Conservation (phyloP, 2,888 invertebrate species). For the Cordylochernes scorpioides region DNA sequence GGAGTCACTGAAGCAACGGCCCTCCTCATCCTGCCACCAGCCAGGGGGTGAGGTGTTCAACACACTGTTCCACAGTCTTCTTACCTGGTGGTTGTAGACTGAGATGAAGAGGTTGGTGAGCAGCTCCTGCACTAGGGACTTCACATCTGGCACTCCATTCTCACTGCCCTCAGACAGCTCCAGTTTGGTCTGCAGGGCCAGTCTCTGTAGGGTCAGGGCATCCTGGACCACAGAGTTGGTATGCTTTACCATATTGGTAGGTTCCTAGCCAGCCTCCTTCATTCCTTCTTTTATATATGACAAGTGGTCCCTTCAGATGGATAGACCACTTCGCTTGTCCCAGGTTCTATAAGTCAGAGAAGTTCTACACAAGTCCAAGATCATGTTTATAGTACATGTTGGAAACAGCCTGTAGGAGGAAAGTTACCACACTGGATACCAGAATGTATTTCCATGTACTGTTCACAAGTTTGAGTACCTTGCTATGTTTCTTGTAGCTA, state of each 20-base stretch:
- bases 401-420: too few species aligned
- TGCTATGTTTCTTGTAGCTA: too few species aligned
- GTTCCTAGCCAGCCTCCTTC: too few species aligned
- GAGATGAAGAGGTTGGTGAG: conserved; percentile 68
- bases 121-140: conserved; percentile 64
- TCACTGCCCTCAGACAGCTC: conserved; percentile 48
- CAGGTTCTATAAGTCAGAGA: too few species aligned
- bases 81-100: conserved; percentile 63
- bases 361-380: too few species aligned
- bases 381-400: too few species aligned
- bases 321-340: too few species aligned
- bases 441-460: too few species aligned
- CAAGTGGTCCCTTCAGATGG: too few species aligned
- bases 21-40: conserved; percentile 46
- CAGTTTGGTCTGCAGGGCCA: conserved; percentile 66
- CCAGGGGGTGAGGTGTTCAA: background rate
- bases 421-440: too few species aligned
- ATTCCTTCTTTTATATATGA: too few species aligned
- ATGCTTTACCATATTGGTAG: background rate
- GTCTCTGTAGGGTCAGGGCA: conserved; percentile 63
- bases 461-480: too few species aligned
- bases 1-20: conserved; percentile 82
- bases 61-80: background rate
- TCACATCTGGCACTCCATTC: conserved; percentile 64
- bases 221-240: conserved; percentile 29